Base-by-base conservation (phyloP, 2,888 invertebrate genomes). In the Oligia fasciuncula region DNA sequence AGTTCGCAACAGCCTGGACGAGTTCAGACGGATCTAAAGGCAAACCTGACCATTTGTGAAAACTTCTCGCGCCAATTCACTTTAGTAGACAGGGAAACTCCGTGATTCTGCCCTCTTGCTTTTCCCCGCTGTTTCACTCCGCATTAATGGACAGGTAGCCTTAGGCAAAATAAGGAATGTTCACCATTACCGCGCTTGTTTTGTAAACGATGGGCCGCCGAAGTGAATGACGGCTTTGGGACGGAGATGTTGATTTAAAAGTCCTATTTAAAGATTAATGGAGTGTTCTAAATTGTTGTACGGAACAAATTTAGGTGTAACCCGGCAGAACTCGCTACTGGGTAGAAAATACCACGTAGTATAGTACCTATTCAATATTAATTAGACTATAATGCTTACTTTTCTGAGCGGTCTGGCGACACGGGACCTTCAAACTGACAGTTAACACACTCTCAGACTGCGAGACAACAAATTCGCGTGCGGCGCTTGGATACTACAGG, bases 181-280 rank as follows among this genome's bases (percentile, higher is more conserved):
- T 68, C 68, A 79, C 63, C 68, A 79, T 87, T 77, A 68, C 68
- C n/a, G 23, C 13, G 63, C 76, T 76, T 76, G 71, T 78, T 82
- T 83, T 67, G 68, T 82, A 78, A 81, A 75, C 69, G 66, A 76
- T 76, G 67, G 67, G 67, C 51, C 75, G 46, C 19, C 54, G 29
- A 78, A 67, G 23, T 62, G 17, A 79, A 86, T 60, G 60, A 75
- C 23, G 80, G 57, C 63, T 69, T 78, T 74, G 49, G 19, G 51
- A 11, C 68, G 60, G 62, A 54, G 68, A 70, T 81, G 73, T 68
- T 69, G 40, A 65, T 40, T 77, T 80, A 63, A 72, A 72, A 80
- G 65, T 74, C 65, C 87, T 77, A 71, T 87, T 72, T 66, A 65
- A 69, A 80, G 73, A 85, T 85, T 84, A 76, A 87, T 84, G 71